Conservation (phyloP, 2,888 invertebrate genomes). For the Eugnorisma glareosa region DNA sequence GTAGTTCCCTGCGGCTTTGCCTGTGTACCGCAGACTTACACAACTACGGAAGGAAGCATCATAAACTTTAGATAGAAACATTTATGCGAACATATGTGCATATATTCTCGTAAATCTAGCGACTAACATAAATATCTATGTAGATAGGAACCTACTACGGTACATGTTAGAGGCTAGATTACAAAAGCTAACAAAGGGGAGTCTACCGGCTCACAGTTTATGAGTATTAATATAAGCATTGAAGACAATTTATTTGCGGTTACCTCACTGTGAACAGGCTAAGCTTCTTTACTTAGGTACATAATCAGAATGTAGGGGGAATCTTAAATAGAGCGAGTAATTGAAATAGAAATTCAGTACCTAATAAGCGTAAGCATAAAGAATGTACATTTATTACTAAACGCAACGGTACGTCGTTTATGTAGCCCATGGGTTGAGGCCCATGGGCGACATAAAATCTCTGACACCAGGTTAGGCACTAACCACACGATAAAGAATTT, state of each 20-base stretch:
- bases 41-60: not conserved
- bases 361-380: not conserved
- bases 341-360: not conserved
- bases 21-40: not conserved
- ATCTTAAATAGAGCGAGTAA: not conserved
- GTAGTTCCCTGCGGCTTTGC: not conserved
- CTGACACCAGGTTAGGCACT: no score
- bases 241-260: slow-evolving; percentile 48
- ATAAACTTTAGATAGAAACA: slow-evolving; percentile 6
- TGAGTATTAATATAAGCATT: slow-evolving; percentile 47
- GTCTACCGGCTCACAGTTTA: slow-evolving; percentile 37
- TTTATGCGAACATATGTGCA: slow-evolving; percentile 11
- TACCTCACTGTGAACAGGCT: slow-evolving; percentile 1
- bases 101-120: slow-evolving; percentile 5
- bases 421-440: no score
- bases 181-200: slow-evolving; percentile 40
- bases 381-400: not conserved
- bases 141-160: not conserved
- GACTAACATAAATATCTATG: slow-evolving; percentile 3
- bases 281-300: not conserved
- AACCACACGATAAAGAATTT: no score
- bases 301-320: not conserved
- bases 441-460: no score
- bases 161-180: slow-evolving; percentile 16
- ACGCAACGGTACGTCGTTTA: no score